phyloP scores from a whole-genome alignment of 2,113 vertebrate genomes.

The Sceloporus undulatus region DNA sequence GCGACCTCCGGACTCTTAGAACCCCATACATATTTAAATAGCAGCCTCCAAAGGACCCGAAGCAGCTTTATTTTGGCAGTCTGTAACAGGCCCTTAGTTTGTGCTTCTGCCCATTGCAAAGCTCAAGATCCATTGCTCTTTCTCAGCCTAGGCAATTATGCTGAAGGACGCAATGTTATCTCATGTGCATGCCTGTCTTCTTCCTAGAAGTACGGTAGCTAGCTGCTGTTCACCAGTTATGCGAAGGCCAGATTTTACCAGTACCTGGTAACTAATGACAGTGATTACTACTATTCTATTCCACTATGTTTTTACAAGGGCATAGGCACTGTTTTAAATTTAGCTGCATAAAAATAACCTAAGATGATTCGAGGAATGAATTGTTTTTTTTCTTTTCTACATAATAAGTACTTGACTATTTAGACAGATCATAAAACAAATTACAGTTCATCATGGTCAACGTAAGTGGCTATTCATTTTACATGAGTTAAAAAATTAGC shows the following conservation, averaged over 20 bases:
- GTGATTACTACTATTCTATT: not conserved
- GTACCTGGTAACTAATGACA: not conserved
- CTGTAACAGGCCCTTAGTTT: too few relatives aligned
- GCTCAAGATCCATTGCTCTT: not conserved
- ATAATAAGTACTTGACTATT: conserved; percentile 4
- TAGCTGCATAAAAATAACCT: not conserved
- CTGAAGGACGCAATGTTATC: not conserved
- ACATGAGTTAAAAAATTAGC: not conserved
- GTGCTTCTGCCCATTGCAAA: not conserved
- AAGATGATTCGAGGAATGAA: not conserved
- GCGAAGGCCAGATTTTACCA: not conserved
- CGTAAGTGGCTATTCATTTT: conserved; percentile 11
- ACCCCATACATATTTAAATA: too few relatives aligned
- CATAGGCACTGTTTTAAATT: conserved; percentile 18
- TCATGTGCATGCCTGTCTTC: not conserved
- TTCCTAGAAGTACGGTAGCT: not conserved
- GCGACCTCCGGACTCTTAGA: too few relatives aligned
- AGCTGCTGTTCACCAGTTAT: not conserved
- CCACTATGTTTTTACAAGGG: not conserved
- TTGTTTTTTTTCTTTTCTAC: not conserved
- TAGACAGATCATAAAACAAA: not conserved
- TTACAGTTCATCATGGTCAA: conserved; percentile 10
- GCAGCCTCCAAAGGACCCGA: too few relatives aligned
- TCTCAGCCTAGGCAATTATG: not conserved
- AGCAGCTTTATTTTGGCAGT: too few relatives aligned